Evolutionary conservation across 2,113 vertebrate species (phyloP), one percentile per base, ranked within the genome.

Genomic region (Hirundichthys speculiger): DNA sequence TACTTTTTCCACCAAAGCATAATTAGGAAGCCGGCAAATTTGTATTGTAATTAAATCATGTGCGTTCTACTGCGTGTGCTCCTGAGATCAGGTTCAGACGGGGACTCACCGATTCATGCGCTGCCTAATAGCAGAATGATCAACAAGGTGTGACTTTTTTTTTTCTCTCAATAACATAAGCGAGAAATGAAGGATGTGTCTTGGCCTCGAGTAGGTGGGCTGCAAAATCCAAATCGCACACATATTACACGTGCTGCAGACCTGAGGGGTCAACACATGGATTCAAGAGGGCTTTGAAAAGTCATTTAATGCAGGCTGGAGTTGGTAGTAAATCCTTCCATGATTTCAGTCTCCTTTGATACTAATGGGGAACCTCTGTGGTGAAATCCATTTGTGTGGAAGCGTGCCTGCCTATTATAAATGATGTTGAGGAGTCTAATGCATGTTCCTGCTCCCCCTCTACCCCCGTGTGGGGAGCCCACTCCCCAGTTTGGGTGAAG

Each of bases 331-430:
- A 54, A 67, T 69, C 73, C 25, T 34, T 3, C 54, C n/a, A 73
- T 53, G n/a, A n/a, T n/a, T n/a, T n/a, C n/a, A n/a, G n/a, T 68
- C 64, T 69, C 18, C 72, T 64, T 63, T 87, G 73, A 86, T 71
- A 77, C 75, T 77, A 76, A 86, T 88, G 80, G 84, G 62, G 73
- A 69, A 68, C 74, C 75, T 75, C 70, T 82, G 84, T 62, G 86
- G 81, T 81, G 79, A 88, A 77, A 82, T 75, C 76, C 66, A 81
- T 86, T 81, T 81, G 72, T 83, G 71, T 85, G 69, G 20, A 76
- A 85, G 73, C 58, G 76, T 73, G 69, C 77, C 69, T 49, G 80
- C 59, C 58, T 62, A 67, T 73, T 75, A 65, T 80, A 67, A 83
- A 80, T 73, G 71, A 86, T 79, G 83, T 80, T 79, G 75, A 66